Base-by-base conservation (phyloP, 1,140 invertebrate species). In the Drosophila ohnishii region DNA sequence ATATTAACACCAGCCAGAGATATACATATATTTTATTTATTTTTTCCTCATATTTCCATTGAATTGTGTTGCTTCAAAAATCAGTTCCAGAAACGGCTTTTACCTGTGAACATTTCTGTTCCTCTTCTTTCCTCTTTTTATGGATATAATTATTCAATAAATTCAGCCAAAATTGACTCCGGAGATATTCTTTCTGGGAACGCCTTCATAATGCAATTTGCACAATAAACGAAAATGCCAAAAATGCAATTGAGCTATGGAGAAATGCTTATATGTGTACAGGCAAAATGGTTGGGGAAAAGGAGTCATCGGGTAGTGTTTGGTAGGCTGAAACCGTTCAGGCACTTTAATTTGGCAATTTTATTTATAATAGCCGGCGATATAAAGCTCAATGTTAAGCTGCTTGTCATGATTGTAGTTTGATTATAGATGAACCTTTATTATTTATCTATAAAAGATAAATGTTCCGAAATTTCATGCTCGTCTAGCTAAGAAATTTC, bases 291-390 rank as follows among this genome's bases (percentile, higher is more conserved):
- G 5, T 32, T 22, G 63, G 3, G 14, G 6, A 48, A 16, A 37
- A 32, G 42, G 28, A 42, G 28, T 14, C 50, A 22, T 19, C 11
- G 50, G 11, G 22, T 25, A 60, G 32, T 55, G 40, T 53, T 53
- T 53, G 40, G 57, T 64, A 34, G 39, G 53, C 53, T 32, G 50
- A 56, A 32, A 25, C 42, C 28, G 8, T 16, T 40, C 34, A 25
- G 30, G n/a, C 65, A 71, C 63, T 76, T 76, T 67, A 76, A 76
- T 80, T 80, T 66, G 45, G 32, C 78, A 62, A 35, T 63, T 81
- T 65, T 76, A 76, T 72, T 76, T 66, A 66, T 65, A 45, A 30
- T 39, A 69, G 22, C 35, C 28, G n/a, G 32, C 47, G 62, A 78
- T 58, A 56, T 40, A 59, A 57, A 40, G 22, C 51, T n/a, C n/a